Conservation (phyloP, 2,888 invertebrate genomes). For the Lochmaea crataegi region DNA sequence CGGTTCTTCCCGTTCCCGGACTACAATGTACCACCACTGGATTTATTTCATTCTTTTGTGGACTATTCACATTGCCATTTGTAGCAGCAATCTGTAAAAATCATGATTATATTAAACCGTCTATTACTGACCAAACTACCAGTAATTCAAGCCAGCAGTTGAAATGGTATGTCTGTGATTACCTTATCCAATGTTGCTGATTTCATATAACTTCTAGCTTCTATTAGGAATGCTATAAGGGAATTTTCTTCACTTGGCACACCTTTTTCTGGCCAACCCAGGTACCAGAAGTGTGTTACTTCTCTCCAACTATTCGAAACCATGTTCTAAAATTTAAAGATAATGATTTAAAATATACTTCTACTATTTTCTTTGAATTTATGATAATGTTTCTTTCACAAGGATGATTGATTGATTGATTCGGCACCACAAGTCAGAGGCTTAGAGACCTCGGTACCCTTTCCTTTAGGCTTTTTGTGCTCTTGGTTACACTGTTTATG, state of each 20-base stretch:
- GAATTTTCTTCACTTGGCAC: slow-evolving; percentile 86
- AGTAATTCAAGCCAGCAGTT: background rate
- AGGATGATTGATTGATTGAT: too few species aligned
- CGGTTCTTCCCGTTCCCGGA: slow-evolving; percentile 91
- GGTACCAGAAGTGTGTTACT: slow-evolving; percentile 92
- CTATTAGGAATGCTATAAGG: slow-evolving; percentile 87
- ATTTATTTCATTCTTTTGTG: slow-evolving; percentile 66
- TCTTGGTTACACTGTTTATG: too few species aligned
- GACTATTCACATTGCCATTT: slow-evolving; percentile 54
- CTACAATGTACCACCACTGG: slow-evolving; percentile 88
- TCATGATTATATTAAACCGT: background rate
- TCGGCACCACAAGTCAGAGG: too few species aligned
- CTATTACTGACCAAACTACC: background rate
- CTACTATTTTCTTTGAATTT: too few species aligned
- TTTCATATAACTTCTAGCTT: slow-evolving; percentile 75
- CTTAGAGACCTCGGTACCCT: too few species aligned
- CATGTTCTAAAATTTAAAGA: slow-evolving; percentile 69
- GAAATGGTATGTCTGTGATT: slow-evolving; percentile 20
- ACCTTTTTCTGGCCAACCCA: slow-evolving; percentile 89
- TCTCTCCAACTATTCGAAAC: slow-evolving; percentile 87
- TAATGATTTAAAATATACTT: background rate
- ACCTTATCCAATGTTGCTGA: slow-evolving; percentile 56
- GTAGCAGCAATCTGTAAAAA: slow-evolving; percentile 51
- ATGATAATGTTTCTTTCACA: too few species aligned
- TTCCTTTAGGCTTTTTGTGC: too few species aligned